phyloP scores from a whole-genome alignment of 1,140 invertebrate species.

The Tribolium madens region DNA sequence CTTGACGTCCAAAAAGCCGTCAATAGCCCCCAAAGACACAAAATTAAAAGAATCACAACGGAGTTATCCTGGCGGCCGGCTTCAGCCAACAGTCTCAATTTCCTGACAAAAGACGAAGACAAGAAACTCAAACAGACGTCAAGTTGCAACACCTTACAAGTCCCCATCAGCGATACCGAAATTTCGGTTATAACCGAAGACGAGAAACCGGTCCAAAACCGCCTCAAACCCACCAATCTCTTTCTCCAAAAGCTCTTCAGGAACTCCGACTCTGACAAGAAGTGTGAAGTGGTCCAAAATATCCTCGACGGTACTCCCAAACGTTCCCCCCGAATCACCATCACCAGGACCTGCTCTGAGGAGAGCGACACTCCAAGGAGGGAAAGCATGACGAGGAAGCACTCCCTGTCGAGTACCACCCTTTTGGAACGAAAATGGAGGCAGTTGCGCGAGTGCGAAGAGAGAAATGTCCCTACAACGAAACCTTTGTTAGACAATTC shows the following conservation, averaged over 20 bases:
- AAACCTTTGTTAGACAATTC: constrained; percentile 56
- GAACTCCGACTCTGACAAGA: constrained; percentile 55
- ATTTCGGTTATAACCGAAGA: constrained; percentile 62
- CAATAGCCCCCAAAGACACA: constrained; percentile 61
- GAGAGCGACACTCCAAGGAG: constrained; percentile 71
- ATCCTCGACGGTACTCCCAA: constrained; percentile 65
- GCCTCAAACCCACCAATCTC: constrained; percentile 66
- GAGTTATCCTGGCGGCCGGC: constrained; percentile 64
- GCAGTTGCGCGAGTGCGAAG: constrained; percentile 57
- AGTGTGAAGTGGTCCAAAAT: constrained; percentile 53
- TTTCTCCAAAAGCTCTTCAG: constrained; percentile 71
- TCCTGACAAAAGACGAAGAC: constrained; percentile 53
- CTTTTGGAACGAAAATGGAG: constrained; percentile 68
- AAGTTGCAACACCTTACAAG: constrained; percentile 66
- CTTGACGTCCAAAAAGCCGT: constrained; percentile 67
- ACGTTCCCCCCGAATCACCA: constrained; percentile 76
- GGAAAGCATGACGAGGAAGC: constrained; percentile 67
- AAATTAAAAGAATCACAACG: constrained; percentile 66
- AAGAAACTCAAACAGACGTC: constrained; percentile 53
- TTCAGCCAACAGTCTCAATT: constrained; percentile 59
- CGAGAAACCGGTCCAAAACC: constrained; percentile 49
- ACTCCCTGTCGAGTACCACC: constrained; percentile 70
- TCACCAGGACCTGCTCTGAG: constrained; percentile 78
- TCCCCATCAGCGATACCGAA: constrained; percentile 63
- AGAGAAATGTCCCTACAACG: constrained; percentile 49